Evolutionary conservation across 1,140 invertebrate genomes (phyloP).

Genomic region (Tribolium castaneum): DNA sequence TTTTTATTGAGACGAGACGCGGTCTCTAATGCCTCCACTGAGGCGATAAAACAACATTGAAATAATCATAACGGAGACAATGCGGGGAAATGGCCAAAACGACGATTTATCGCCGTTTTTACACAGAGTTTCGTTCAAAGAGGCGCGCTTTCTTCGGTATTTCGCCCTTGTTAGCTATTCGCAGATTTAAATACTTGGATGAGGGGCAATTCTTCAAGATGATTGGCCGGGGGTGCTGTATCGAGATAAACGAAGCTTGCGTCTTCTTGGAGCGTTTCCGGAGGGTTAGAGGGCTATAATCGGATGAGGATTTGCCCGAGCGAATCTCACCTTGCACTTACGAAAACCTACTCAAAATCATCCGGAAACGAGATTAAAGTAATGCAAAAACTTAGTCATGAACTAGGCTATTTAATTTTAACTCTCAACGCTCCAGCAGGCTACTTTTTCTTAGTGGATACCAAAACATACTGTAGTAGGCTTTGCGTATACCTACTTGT

Average conservation of each 20-base stretch:
- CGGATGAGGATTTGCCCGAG: slow-evolving; percentile 28
- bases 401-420: too few relatives aligned
- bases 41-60: slow-evolving; percentile 20
- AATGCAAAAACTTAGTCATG: background rate
- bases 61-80: slow-evolving; percentile 15
- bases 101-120: background rate
- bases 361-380: background rate
- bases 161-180: background rate
- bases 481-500: too few relatives aligned
- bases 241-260: slow-evolving; percentile 11
- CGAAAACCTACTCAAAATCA: background rate
- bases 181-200: background rate
- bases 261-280: background rate
- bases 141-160: background rate
- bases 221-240: background rate
- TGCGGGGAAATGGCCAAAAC: background rate
- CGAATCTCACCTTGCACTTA: background rate
- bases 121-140: background rate
- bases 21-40: slow-evolving; percentile 13
- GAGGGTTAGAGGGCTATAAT: slow-evolving; percentile 1
- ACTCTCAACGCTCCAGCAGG: too few relatives aligned
- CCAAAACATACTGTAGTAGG: too few relatives aligned
- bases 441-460: too few relatives aligned
- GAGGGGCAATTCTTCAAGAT: background rate
- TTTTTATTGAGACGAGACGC: slow-evolving; percentile 18